Conservation (phyloP, 2,888 invertebrate genomes). For the Latrodectus hesperus region DNA sequence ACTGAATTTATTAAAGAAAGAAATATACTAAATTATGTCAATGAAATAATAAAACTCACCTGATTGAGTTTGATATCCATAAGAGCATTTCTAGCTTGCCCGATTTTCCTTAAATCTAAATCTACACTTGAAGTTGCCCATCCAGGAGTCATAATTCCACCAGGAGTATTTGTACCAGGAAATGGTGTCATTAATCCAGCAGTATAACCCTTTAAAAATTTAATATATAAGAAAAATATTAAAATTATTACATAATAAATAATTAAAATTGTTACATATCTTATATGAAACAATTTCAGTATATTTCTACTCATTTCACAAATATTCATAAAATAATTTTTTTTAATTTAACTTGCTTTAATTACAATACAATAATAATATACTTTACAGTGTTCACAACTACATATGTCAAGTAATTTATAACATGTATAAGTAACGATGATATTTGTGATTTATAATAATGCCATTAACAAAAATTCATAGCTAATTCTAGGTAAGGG, state of each 20-base stretch:
- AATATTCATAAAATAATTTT: no score
- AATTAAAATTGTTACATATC: neutral
- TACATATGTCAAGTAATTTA: no score
- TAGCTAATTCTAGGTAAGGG: no score
- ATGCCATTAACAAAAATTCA: no score
- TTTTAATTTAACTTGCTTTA: no score
- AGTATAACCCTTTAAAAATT: constrained; percentile 64
- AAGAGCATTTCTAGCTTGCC: constrained; percentile 97
- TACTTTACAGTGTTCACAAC: no score
- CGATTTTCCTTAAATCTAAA: constrained; percentile 97
- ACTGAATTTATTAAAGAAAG: neutral
- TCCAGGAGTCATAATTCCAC: constrained; percentile 82
- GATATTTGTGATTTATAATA: no score
- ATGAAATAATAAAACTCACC: constrained; percentile 73
- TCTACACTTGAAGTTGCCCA: constrained; percentile 85
- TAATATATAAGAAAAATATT: neutral
- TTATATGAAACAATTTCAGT: neutral
- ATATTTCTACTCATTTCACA: no score
- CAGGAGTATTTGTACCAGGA: constrained; percentile 72
- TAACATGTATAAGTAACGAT: no score
- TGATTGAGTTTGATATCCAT: constrained; percentile 99
- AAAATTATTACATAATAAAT: neutral
- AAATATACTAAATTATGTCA: neutral
- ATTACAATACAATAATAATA: no score
- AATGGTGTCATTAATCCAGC: constrained; percentile 83